Evolutionary conservation across 1,140 invertebrate species (phyloP).

Genomic region (Drosophila chauvacae): DNA sequence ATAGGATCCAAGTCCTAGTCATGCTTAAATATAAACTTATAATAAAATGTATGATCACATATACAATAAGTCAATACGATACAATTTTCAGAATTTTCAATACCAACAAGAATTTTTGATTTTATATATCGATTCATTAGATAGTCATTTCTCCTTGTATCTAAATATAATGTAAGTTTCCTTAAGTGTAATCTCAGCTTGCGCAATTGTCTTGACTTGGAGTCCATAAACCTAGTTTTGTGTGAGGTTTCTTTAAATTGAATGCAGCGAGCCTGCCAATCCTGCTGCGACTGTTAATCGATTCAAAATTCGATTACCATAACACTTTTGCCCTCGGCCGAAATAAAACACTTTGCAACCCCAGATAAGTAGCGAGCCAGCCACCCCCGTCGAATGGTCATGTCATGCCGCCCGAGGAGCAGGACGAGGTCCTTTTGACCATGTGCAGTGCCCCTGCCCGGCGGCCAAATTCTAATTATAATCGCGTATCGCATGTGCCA

Average conservation of each 20-base stretch:
- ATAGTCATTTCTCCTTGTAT: not conserved
- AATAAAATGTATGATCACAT: not conserved
- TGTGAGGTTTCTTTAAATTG: constrained; percentile 1
- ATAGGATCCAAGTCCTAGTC: not conserved
- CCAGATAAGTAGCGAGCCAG: constrained; percentile 49
- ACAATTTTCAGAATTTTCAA: not conserved
- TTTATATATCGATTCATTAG: not conserved
- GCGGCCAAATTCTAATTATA: constrained; percentile 79
- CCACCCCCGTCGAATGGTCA: constrained; percentile 46
- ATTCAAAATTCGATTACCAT: constrained; percentile 73
- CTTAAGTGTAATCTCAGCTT: not conserved
- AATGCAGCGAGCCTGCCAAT: constrained; percentile 1
- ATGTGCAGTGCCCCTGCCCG: constrained; percentile 55
- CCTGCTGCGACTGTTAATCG: constrained; percentile 58
- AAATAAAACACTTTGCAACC: constrained; percentile 57
- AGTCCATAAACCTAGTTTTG: not conserved
- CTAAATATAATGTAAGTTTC: not conserved
- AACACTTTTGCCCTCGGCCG: constrained; percentile 55
- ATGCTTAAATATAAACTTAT: not conserved
- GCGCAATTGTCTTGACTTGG: not conserved
- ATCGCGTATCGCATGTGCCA: constrained; percentile 74
- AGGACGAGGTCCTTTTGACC: constrained; percentile 28
- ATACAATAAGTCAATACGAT: not conserved
- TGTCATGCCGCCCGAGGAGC: constrained; percentile 33
- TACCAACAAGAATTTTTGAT: no score